Percentiles rank a stretch among this genome's conserved stretches.
These are phyloP conservation scores for Coccyzus lansbergi DNA, from an alignment of 2,797 vertebrate genomes.

Conservation along the genomic window DNA sequence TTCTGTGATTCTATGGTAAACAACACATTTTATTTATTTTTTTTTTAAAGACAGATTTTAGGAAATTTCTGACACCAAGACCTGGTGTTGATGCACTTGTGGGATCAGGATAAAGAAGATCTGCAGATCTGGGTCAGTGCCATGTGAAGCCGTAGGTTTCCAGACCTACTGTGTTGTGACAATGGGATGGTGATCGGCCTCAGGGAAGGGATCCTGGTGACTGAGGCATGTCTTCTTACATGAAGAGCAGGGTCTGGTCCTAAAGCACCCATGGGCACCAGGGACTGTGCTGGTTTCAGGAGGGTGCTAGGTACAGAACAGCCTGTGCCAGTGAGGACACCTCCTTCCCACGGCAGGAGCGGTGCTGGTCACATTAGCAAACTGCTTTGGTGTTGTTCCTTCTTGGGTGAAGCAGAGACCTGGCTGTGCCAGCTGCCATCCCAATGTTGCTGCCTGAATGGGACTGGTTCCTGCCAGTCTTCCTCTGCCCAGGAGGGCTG, in stretches of 20 bases:
- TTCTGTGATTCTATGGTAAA: no score
- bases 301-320: neutral
- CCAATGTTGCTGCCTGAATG: neutral
- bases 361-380: neutral
- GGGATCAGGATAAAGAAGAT: neutral
- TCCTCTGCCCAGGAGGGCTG: neutral
- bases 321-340: neutral
- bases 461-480: neutral
- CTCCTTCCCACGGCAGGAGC: neutral
- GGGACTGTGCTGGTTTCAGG: neutral
- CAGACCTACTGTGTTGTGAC: neutral
- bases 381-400: neutral
- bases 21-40: neutral
- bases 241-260: neutral
- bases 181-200: neutral
- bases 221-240: neutral
- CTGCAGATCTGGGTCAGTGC: neutral
- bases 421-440: neutral
- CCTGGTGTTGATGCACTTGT: accelerated
- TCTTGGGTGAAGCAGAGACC: neutral
- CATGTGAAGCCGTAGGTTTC: accelerated
- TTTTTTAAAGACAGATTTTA: neutral
- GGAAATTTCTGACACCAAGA: neutral
- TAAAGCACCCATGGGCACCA: neutral
- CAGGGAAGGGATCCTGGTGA: neutral